Percentiles rank a stretch among this genome's conserved stretches.
phyloP scores from a whole-genome alignment of 2,113 vertebrate species.

The Caranx ignobilis region DNA sequence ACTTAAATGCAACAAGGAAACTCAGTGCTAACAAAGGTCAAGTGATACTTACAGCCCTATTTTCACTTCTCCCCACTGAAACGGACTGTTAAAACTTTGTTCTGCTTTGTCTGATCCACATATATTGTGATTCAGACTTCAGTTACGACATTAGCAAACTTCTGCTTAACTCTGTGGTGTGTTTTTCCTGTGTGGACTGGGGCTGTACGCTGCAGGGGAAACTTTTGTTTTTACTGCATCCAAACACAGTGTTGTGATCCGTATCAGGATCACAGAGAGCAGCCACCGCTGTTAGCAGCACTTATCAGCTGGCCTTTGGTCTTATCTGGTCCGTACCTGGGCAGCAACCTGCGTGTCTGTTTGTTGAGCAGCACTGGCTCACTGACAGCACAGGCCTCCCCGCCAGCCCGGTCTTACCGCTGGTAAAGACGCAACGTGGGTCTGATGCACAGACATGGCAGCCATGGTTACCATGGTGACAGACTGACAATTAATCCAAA shows the following conservation, averaged over 20 bases:
- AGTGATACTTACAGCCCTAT: background rate
- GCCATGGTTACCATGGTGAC: constrained; percentile 41
- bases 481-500: constrained; percentile 23
- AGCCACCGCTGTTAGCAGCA: background rate
- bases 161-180: background rate
- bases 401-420: constrained; percentile 39
- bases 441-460: constrained; percentile 2
- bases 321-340: constrained; percentile 19
- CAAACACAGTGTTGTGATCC: background rate
- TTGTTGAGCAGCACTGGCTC: background rate
- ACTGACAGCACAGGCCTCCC: constrained; percentile 4
- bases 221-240: background rate
- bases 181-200: background rate
- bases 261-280: background rate
- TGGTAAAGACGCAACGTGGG: constrained; percentile 16
- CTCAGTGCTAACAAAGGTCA: background rate
- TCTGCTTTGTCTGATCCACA: background rate
- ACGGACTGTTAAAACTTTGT: background rate
- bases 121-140: background rate
- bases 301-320: constrained; percentile 55
- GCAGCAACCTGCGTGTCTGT: constrained; percentile 2
- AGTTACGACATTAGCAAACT: background rate
- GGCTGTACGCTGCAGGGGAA: background rate
- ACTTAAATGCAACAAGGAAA: background rate
- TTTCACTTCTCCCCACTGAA: background rate